phyloP scores from a whole-genome alignment of 2,797 vertebrate genomes.

The Melanotaenia nigrans region DNA sequence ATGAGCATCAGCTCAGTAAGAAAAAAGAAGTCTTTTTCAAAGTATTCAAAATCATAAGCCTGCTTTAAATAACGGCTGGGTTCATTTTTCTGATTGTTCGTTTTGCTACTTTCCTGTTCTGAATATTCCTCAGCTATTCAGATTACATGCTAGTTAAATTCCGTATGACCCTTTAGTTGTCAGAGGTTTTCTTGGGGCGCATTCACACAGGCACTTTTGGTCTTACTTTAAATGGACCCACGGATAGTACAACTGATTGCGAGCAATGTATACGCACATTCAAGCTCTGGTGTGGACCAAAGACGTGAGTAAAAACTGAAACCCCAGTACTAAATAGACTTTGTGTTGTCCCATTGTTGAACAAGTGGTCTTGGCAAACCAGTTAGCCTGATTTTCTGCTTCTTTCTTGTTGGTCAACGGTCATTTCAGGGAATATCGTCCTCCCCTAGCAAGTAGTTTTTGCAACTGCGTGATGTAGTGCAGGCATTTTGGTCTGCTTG shows the following conservation, averaged over 20 bases:
- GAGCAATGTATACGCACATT: not conserved
- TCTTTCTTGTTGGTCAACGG: too few species aligned
- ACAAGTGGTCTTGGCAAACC: not conserved
- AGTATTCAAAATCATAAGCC: not conserved
- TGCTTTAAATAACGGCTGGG: constrained; percentile 5
- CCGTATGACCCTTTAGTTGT: not conserved
- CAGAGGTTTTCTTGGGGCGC: constrained; percentile 9
- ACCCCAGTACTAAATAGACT: not conserved
- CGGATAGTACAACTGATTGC: not conserved
- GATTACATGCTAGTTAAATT: constrained; percentile 3
- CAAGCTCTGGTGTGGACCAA: not conserved
- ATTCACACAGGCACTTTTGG: not conserved
- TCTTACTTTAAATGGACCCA: not conserved
- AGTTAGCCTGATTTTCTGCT: not conserved
- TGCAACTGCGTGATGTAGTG: not conserved
- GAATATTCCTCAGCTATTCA: not conserved
- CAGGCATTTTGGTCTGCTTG: not conserved
- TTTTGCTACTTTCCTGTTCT: constrained; percentile 14
- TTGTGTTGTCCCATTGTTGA: not conserved
- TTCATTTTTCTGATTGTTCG: constrained; percentile 20
- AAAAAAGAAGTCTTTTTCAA: not conserved
- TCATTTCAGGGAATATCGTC: not conserved
- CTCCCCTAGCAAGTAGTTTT: not conserved
- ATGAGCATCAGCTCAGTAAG: constrained; percentile 94
- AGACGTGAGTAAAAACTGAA: not conserved